Evolutionary conservation across 2,113 vertebrate genomes (phyloP), one percentile per base, ranked within the genome.

Genomic region (Nycticebus coucang): DNA sequence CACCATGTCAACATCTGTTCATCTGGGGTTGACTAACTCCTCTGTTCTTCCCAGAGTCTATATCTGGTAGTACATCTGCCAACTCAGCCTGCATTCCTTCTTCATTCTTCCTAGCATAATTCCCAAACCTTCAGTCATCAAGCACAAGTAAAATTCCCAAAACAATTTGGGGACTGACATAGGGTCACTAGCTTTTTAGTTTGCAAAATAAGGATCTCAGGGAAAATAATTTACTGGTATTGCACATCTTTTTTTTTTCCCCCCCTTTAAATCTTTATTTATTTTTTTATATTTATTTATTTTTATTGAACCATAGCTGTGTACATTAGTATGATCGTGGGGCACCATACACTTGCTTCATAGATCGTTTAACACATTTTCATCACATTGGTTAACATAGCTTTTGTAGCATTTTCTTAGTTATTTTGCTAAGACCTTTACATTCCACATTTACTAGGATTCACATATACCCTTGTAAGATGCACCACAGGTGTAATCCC

Each of bases 161-260:
- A 86, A 53, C 35, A 91, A 64, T 82, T 24, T 89, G 50, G 50
- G 75, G 26, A 53, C 68, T 74, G 30, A 62, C 22, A 37, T 7
- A 77, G 22, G 0, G 8, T 77, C 91, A n/a, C 50, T 86, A 69
- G 57, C 41, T 74, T 96, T 94, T 94, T 45, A 94, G 4, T 72
- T 87, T 82, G 33, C 3, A 72, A 96, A 84, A 91, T 59, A 62
- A 91, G 30, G 37, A 19, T n/a, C 69, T 72, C 41, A 26, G 82
- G 30, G 55, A 57, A 78, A 69, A 57, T 28, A 15, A n/a, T 45
- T 93, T 93, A 45, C 33, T 69, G 72, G 78, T 50, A 66, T 4
- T 8, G 69, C 2, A 57, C 1, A 88, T 85, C 3, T 41, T 41
- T n/a, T n/a, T n/a, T n/a, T n/a, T n/a, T n/a, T n/a, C n/a, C n/a